Evolutionary conservation across 2,113 vertebrate genomes (phyloP).

Genomic region (Symphodus melops): DNA sequence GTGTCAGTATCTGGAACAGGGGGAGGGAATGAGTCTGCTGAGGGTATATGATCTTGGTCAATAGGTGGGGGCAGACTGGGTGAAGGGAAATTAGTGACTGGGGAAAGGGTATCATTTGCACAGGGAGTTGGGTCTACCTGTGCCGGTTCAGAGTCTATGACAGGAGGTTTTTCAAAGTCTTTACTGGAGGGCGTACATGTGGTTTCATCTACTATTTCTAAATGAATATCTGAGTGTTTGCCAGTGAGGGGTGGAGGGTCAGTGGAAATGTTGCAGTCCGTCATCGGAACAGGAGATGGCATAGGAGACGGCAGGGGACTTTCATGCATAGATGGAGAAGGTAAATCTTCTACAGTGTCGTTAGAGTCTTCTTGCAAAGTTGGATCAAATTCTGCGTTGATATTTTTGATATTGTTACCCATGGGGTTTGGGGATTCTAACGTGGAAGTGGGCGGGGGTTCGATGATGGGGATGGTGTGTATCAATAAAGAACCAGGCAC

Average conservation of each 20-base stretch:
- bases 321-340: slow-evolving; percentile 39
- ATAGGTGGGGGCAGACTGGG: slow-evolving; percentile 39
- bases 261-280: slow-evolving; percentile 23
- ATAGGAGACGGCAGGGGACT: slow-evolving; percentile 23
- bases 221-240: slow-evolving; percentile 30
- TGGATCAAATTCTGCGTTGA: slow-evolving; percentile 11
- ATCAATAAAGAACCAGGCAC: slow-evolving; percentile 53
- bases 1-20: slow-evolving; percentile 20
- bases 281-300: slow-evolving; percentile 24
- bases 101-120: slow-evolving; percentile 35
- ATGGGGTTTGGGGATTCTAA: slow-evolving; percentile 52
- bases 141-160: slow-evolving; percentile 24
- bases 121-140: slow-evolving; percentile 46
- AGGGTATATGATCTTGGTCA: slow-evolving; percentile 44
- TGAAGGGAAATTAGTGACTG: slow-evolving; percentile 15
- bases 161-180: slow-evolving; percentile 36
- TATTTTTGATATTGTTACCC: slow-evolving; percentile 5
- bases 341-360: slow-evolving; percentile 14
- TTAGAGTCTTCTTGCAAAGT: slow-evolving; percentile 20
- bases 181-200: slow-evolving; percentile 3
- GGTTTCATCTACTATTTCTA: slow-evolving; percentile 52
- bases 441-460: slow-evolving; percentile 51
- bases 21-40: slow-evolving; percentile 29
- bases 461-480: slow-evolving; percentile 64
- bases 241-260: slow-evolving; percentile 27